Percentiles rank a stretch among this genome's conserved stretches.
phyloP scores from a whole-genome alignment of 2,888 invertebrate genomes.

The Dolichopus griseipennis region DNA sequence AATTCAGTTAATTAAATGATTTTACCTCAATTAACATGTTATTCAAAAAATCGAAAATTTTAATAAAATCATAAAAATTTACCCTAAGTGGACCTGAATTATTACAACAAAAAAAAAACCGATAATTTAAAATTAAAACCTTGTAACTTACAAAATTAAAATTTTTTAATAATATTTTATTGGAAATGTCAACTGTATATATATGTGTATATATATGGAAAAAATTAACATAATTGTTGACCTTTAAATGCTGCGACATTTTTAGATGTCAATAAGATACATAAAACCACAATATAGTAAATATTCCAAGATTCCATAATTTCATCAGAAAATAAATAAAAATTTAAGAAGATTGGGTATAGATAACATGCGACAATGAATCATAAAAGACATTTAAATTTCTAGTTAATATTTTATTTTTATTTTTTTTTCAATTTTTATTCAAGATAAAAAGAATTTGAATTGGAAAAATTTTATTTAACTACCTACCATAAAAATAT shows the following conservation, averaged over 20 bases:
- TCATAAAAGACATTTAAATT: background rate
- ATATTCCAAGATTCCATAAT: too few relatives aligned
- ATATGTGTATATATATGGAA: background rate
- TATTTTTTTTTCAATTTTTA: background rate
- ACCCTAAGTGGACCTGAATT: too few relatives aligned
- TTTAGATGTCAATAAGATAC: background rate
- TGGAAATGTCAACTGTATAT: background rate
- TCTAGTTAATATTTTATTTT: too few relatives aligned
- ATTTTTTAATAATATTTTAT: background rate
- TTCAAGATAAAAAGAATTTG: background rate
- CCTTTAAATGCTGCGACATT: background rate
- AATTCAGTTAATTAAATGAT: too few relatives aligned
- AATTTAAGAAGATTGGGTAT: background rate
- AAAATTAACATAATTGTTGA: slow-evolving; percentile 2
- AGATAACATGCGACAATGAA: background rate
- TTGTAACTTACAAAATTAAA: too few relatives aligned
- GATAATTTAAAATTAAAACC: too few relatives aligned
- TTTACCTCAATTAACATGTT: too few relatives aligned
- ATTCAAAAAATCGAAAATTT: too few relatives aligned
- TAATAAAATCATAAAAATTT: too few relatives aligned
- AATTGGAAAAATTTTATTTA: background rate
- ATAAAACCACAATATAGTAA: too few relatives aligned
- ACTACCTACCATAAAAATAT: background rate
- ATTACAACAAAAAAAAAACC: too few relatives aligned
- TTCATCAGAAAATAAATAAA: too few relatives aligned